Base-by-base conservation (phyloP, 1,140 invertebrate species). In the Elysia chlorotica region DNA sequence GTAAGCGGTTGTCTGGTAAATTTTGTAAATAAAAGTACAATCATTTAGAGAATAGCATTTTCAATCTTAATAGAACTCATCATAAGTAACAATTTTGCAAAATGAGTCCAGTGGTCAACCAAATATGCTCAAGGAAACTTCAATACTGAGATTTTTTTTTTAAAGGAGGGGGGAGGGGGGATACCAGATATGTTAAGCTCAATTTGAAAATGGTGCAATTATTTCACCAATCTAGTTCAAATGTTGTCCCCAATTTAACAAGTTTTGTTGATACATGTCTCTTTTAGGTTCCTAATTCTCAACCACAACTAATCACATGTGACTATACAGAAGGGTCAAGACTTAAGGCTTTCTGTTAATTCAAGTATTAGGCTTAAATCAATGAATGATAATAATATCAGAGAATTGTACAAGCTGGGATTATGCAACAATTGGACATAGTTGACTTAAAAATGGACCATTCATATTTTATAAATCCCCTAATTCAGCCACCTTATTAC, bases 1-100 rank as follows among this genome's bases (percentile, higher is more conserved):
- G 62, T 3, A 90, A 17, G 56, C 83, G 74, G 33, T 87, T 78
- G 21, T 86, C 89, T 89, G 80, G 30, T 75, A 65, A 62, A 74
- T 10, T 48, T 48, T 59, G 6, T 65, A 33, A 35, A 19, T 35
- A 19, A 33, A 35, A 33, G 36, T 5, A 17, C 33, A 65, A 33
- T 14, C 6, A 33, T 17, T 14, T 25, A 17, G 10, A 25, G 19
- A 19, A n/a, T 59, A 59, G 10, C 25, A 59, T 17, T 59, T 17
- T 59, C 10, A 59, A 10, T 14, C 14, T n/a, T 17, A 59, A n/a
- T 10, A n/a, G 28, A n/a, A 25, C 14, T 28, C 14, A 28, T n/a
- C 19, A 59, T 25, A 59, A 25, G 28, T 19, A 14, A 28, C 28
- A 19, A 59, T n/a, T 59, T 14, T n/a, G 57, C 57, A 10, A 59